Evolutionary conservation across 1,140 invertebrate genomes (phyloP).

Genomic region (Archivesica marissinica): DNA sequence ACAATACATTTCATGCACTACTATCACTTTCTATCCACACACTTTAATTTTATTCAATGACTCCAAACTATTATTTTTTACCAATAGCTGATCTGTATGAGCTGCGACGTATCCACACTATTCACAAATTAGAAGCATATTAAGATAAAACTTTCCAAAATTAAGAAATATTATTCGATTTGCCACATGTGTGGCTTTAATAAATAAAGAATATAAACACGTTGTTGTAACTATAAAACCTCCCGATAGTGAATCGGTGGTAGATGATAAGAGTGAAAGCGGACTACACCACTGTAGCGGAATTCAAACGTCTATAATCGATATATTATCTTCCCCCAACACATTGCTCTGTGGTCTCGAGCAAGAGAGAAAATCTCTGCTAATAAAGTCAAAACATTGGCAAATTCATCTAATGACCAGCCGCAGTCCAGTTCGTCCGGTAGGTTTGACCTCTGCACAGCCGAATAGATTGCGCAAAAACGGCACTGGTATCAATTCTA

Average conservation of each 20-base stretch:
- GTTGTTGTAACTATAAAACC: background rate
- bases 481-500: no score
- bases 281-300: background rate
- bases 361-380: background rate
- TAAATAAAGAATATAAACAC: background rate
- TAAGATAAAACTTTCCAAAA: background rate
- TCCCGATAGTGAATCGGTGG: background rate
- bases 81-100: background rate
- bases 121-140: background rate
- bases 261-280: background rate
- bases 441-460: no score
- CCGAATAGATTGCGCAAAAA: no score
- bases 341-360: background rate
- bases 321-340: background rate
- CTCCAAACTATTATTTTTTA: background rate
- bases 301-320: conserved; percentile 30
- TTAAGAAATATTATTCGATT: conserved; percentile 3
- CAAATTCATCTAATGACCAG: conserved; percentile 15
- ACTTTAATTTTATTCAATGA: background rate
- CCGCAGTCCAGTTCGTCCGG: no score
- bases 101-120: background rate
- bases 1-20: background rate
- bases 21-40: background rate
- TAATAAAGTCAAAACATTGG: conserved; percentile 7
- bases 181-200: background rate